Conservation (phyloP, 2,888 invertebrate genomes). For the Drosophila engyochracea region DNA sequence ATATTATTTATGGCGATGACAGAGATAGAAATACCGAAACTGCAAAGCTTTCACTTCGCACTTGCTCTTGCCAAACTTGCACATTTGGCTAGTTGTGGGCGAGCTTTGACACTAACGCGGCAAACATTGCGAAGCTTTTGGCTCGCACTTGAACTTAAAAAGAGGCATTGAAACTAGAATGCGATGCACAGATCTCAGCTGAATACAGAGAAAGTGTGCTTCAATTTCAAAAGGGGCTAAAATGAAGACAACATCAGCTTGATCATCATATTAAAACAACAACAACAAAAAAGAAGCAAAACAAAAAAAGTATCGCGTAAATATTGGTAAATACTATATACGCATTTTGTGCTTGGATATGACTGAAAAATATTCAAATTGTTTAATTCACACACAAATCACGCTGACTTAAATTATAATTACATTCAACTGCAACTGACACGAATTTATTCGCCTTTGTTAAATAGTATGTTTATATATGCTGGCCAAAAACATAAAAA, state of each 20-base stretch:
- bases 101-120: slow-evolving; percentile 25
- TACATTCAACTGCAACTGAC: neutral
- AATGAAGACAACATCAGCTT: neutral
- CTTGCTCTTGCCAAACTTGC: slow-evolving; percentile 16
- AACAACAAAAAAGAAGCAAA: too few species aligned
- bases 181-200: neutral
- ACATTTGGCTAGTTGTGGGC: neutral
- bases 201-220: neutral
- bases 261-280: neutral
- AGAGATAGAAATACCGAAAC: slow-evolving; percentile 13
- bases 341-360: neutral
- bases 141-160: slow-evolving; percentile 38
- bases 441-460: slow-evolving; percentile 12
- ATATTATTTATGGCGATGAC: slow-evolving; percentile 68
- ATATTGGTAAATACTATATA: neutral
- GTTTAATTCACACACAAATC: slow-evolving; percentile 1
- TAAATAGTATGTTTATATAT: neutral
- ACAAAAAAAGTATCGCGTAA: neutral
- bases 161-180: slow-evolving; percentile 29
- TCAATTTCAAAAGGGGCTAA: neutral
- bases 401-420: neutral
- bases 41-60: slow-evolving; percentile 35
- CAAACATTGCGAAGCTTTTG: slow-evolving; percentile 30
- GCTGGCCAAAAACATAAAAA: neutral
- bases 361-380: neutral